Evolutionary conservation across 2,888 invertebrate species (phyloP).

Genomic region (Cantharis rufa): DNA sequence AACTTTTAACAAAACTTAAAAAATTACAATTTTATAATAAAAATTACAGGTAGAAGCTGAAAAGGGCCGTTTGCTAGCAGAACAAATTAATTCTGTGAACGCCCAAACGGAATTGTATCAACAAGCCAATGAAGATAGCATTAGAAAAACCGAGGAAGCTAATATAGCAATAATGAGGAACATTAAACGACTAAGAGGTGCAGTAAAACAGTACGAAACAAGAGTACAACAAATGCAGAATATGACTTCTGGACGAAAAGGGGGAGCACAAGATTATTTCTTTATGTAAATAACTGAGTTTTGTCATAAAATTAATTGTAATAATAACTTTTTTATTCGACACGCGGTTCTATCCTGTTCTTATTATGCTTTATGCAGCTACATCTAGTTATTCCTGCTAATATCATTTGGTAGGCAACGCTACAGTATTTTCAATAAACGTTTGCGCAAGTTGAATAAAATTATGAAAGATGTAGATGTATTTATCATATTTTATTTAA

Average conservation of each 20-base stretch:
- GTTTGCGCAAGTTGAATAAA: not conserved
- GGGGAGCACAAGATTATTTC: not conserved
- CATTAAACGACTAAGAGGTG: constrained; percentile 46
- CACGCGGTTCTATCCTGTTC: too few relatives aligned
- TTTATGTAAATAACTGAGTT: not conserved
- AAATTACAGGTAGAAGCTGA: constrained; percentile 48
- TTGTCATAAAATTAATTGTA: not conserved
- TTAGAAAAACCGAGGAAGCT: constrained; percentile 48
- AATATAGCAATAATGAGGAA: constrained; percentile 51
- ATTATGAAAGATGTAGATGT: not conserved
- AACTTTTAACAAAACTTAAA: too few relatives aligned
- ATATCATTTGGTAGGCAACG: not conserved
- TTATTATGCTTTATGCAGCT: too few relatives aligned
- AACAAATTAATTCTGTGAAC: constrained; percentile 49
- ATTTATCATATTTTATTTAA: not conserved
- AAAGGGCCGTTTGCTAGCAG: constrained; percentile 48
- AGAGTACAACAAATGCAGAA: constrained; percentile 41
- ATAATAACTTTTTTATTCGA: too few relatives aligned
- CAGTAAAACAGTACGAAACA: constrained; percentile 46
- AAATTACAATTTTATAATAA: too few relatives aligned
- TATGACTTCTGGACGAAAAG: not conserved
- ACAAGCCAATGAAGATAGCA: constrained; percentile 48
- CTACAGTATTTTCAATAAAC: not conserved
- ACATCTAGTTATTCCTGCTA: too few relatives aligned
- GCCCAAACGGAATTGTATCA: constrained; percentile 48